A percentile compares a stretch with the other conserved stretches of the same genome.
Conservation (phyloP, 2,113 vertebrate genomes). For the Hipposideros armiger region DNA sequence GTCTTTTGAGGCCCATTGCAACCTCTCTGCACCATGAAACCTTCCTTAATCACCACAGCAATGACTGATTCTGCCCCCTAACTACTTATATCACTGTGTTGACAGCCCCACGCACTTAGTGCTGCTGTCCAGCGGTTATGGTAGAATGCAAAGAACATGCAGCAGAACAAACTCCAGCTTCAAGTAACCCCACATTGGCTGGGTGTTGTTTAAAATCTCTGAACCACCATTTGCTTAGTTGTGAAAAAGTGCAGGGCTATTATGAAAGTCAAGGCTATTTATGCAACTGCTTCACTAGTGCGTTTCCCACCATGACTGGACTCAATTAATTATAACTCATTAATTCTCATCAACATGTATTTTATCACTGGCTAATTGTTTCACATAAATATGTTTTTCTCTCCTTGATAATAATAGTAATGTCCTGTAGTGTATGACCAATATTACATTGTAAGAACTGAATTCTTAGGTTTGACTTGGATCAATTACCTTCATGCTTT, state of each 20-base stretch:
- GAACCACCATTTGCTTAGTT: background rate
- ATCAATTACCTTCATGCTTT: background rate
- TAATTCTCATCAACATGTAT: background rate
- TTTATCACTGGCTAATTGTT: background rate
- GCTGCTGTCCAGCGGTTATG: background rate
- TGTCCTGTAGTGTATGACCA: background rate
- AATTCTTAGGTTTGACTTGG: background rate
- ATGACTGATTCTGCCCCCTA: background rate
- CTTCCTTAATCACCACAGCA: background rate
- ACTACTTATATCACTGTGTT: accelerated
- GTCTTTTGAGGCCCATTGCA: background rate
- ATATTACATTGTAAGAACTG: background rate
- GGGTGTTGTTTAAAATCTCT: background rate
- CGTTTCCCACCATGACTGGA: background rate
- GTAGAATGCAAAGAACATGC: background rate
- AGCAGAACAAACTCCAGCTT: background rate
- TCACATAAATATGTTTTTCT: background rate
- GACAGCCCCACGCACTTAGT: background rate
- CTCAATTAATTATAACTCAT: background rate
- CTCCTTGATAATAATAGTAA: background rate
- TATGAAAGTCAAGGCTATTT: background rate
- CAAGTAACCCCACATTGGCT: background rate
- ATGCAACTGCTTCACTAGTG: background rate
- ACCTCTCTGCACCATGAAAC: background rate
- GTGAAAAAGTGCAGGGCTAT: background rate